Conservation (phyloP, 2,797 vertebrate genomes). For the Argya squamiceps region DNA sequence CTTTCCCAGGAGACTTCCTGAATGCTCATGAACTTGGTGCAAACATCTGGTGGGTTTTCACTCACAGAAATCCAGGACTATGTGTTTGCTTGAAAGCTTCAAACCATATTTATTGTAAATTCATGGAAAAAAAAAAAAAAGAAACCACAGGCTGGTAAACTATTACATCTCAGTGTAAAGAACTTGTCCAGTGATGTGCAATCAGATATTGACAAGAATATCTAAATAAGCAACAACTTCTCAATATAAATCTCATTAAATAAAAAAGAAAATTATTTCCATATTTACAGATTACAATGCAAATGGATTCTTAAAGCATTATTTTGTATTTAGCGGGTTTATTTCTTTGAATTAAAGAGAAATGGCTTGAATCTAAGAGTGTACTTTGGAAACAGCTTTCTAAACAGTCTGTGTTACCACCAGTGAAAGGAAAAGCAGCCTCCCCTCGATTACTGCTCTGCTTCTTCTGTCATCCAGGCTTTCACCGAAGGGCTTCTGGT, state of each 20-base stretch:
- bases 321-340: conserved; percentile 1
- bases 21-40: background rate
- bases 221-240: conserved; percentile 66
- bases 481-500: conserved; percentile 80
- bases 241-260: conserved; percentile 70
- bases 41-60: conserved; percentile 18
- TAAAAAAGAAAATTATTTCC: conserved; percentile 76
- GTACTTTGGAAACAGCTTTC: conserved; percentile 52
- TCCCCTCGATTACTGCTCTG: conserved; percentile 26
- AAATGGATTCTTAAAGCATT: conserved; percentile 56
- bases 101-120: conserved; percentile 74
- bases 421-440: background rate
- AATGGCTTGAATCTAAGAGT: conserved; percentile 50
- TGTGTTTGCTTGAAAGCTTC: conserved; percentile 49
- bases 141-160: conserved; percentile 62
- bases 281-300: conserved; percentile 80
- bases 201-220: conserved; percentile 49
- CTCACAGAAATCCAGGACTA: conserved; percentile 51
- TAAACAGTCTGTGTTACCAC: conserved; percentile 45
- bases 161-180: conserved; percentile 61
- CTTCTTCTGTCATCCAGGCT: conserved; percentile 1
- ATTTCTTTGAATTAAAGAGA: conserved; percentile 49
- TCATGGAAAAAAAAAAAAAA: conserved; percentile 13
- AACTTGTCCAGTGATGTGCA: conserved; percentile 53
- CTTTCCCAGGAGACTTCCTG: background rate